Conservation (phyloP, 92 coral and sea anemone species). For the Phenganax stokvisi region DNA sequence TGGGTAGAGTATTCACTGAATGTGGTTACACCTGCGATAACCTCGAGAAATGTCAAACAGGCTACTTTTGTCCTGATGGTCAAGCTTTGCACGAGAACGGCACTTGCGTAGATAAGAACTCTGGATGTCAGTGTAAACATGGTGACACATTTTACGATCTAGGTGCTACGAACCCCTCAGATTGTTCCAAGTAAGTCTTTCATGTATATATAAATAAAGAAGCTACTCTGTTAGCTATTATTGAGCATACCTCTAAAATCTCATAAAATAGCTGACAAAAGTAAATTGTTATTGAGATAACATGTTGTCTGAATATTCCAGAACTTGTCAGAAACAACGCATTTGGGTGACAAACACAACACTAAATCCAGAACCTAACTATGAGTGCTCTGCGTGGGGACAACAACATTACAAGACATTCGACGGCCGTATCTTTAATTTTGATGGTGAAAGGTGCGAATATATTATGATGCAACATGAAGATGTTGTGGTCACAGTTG, state of each 20-base stretch:
- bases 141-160: conserved; percentile 62
- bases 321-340: conserved; percentile 72
- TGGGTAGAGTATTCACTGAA: conserved; percentile 62
- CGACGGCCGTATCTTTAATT: conserved; percentile 61
- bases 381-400: conserved; percentile 88
- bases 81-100: conserved; percentile 72
- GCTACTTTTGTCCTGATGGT: conserved; percentile 73
- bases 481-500: conserved; percentile 59
- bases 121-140: conserved; percentile 82
- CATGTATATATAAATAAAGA: neutral
- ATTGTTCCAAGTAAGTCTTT: conserved; percentile 83
- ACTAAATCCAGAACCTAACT: conserved; percentile 61
- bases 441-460: conserved; percentile 54
- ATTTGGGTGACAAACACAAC: conserved; percentile 60
- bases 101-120: conserved; percentile 53
- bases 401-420: conserved; percentile 87
- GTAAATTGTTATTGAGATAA: no score
- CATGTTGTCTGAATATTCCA: neutral
- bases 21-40: conserved; percentile 88
- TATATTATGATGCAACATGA: conserved; percentile 56
- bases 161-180: conserved; percentile 71
- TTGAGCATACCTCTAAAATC: neutral
- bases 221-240: neutral
- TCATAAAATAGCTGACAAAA: neutral
- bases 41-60: conserved; percentile 63